Percentiles rank a stretch among this genome's conserved stretches.
These are phyloP conservation scores for Aurelia sp. DNA, from an alignment of 30 jellyfish, hydroid and myxozoan species.

Conservation along the genomic window DNA sequence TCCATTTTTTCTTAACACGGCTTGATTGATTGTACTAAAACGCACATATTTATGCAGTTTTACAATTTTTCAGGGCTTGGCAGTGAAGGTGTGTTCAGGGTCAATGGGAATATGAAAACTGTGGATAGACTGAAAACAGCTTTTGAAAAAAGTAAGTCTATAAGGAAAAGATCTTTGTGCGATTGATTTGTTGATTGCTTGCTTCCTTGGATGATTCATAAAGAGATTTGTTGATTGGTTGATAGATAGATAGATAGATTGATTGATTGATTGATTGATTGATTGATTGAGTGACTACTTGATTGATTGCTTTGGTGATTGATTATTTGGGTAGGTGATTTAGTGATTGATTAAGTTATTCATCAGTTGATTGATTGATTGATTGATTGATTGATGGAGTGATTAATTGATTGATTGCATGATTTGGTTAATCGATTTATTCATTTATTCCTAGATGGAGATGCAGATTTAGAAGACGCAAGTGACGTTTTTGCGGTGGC, in stretches of 20 bases:
- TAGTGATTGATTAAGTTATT: neutral
- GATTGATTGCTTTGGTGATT: too few species aligned
- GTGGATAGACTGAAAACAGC: constrained; percentile 88
- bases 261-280: neutral
- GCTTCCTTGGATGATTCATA: too few species aligned
- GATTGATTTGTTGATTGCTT: too few species aligned
- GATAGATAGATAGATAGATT: too few species aligned
- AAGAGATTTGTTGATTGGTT: too few species aligned
- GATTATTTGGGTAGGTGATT: neutral
- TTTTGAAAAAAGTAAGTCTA: constrained; percentile 78
- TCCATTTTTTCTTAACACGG: too few species aligned
- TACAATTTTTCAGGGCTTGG: constrained; percentile 52
- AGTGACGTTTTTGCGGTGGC: constrained; percentile 97
- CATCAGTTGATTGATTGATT: neutral
- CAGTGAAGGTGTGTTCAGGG: constrained; percentile 96
- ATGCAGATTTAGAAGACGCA: constrained; percentile 91
- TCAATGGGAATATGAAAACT: constrained; percentile 95
- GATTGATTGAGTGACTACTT: neutral
- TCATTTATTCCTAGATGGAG: constrained; percentile 75
- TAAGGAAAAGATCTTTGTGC: too few species aligned
- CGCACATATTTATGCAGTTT: too few species aligned
- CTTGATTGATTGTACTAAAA: too few species aligned
- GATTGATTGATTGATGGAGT: too few species aligned
- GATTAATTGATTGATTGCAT: neutral
- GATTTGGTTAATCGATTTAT: neutral